A percentile compares a stretch with the other conserved stretches of the same genome.
Evolutionary conservation across 1,140 invertebrate species (phyloP).

Genomic region (Gryllus bimaculatus): DNA sequence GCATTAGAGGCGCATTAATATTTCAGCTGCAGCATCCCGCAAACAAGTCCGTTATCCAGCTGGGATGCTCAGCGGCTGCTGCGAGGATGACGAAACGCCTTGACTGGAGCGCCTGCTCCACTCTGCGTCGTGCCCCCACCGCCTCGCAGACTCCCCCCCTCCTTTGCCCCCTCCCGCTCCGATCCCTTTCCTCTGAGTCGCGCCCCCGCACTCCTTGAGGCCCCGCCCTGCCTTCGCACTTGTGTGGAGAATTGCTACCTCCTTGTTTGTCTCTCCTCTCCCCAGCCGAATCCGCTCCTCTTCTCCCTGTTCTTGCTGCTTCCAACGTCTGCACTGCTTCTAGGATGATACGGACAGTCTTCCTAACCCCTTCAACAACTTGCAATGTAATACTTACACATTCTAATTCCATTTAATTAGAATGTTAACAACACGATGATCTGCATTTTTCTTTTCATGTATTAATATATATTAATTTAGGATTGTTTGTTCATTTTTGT

Average conservation of each 20-base stretch:
- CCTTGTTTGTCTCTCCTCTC: not conserved
- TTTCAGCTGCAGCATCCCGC: not conserved
- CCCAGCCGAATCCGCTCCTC: not conserved
- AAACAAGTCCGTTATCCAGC: slow-evolving; percentile 3
- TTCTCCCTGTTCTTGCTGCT: not conserved
- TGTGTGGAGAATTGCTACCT: no score
- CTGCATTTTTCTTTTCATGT: no score
- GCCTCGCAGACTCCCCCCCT: no score
- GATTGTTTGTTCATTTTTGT: no score
- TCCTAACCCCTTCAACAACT: no score
- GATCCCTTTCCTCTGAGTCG: not conserved
- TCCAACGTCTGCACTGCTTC: not conserved
- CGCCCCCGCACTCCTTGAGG: not conserved
- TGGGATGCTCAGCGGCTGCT: not conserved
- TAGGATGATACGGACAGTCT: no score
- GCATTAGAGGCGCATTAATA: slow-evolving; percentile 1
- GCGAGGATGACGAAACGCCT: not conserved
- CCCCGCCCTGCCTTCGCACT: not conserved
- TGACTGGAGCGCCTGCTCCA: not conserved
- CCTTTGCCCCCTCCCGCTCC: not conserved
- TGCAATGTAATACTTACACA: no score
- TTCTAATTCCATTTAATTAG: no score
- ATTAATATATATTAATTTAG: no score
- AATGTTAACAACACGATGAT: no score
- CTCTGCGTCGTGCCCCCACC: not conserved